A percentile compares a stretch with the other conserved stretches of the same genome.
Conservation (phyloP, 2,113 vertebrate genomes). For the Strigops habroptila region DNA sequence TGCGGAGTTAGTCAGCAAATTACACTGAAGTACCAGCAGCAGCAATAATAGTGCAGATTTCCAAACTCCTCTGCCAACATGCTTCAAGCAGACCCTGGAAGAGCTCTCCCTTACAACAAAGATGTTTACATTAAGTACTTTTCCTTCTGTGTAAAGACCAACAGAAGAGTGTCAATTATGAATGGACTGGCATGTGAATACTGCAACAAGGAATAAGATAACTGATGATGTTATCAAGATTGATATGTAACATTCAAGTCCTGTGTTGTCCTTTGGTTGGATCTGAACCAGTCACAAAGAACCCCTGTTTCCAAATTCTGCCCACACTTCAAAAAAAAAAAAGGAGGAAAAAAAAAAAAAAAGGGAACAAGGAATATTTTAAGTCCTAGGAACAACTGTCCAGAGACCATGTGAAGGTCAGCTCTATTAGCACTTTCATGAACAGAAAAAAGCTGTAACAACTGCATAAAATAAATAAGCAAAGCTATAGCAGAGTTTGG, state of each 20-base stretch:
- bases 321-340: neutral
- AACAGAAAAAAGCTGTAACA: neutral
- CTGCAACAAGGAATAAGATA: neutral
- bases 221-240: neutral
- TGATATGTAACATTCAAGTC: neutral
- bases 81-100: neutral
- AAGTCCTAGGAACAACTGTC: neutral
- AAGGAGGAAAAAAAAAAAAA: neutral
- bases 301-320: neutral
- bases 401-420: neutral
- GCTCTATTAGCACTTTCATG: neutral
- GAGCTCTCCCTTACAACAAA: neutral
- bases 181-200: neutral
- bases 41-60: neutral
- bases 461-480: neutral
- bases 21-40: neutral
- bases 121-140: neutral
- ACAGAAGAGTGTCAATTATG: neutral
- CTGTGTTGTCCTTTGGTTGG: neutral
- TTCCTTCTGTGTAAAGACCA: neutral
- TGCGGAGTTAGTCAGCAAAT: conserved; percentile 14
- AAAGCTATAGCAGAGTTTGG: neutral
- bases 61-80: neutral
- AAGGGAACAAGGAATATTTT: neutral
- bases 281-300: neutral